These are phyloP conservation scores for Montipora foliosa DNA, from an alignment of 64 coral and sea anemone genomes.

Conservation along the genomic window DNA sequence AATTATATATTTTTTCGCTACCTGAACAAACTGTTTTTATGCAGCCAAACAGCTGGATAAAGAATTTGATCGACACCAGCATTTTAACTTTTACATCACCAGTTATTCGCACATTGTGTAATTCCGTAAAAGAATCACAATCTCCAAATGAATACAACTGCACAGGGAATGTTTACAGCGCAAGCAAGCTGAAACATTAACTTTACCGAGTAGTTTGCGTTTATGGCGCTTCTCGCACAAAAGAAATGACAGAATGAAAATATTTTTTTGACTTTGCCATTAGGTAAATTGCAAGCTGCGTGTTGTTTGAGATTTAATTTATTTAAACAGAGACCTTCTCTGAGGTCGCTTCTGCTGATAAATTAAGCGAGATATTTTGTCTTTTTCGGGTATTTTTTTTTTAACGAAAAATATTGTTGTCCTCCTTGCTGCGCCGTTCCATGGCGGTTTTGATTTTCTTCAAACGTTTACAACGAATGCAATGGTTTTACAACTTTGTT, in stretches of 20 bases:
- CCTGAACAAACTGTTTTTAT: constrained; percentile 58
- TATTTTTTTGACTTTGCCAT: constrained; percentile 31
- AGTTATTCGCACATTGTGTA: constrained; percentile 39
- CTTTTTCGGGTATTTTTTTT: constrained; percentile 1
- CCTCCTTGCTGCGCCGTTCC: no score
- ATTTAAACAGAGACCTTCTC: constrained; percentile 28
- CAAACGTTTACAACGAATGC: neutral
- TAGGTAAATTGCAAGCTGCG: constrained; percentile 36
- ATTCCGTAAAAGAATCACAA: constrained; percentile 38
- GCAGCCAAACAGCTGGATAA: constrained; percentile 28
- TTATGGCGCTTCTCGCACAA: neutral
- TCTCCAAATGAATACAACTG: neutral
- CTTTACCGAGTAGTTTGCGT: neutral
- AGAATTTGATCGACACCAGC: constrained; percentile 36
- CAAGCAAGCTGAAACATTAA: constrained; percentile 19
- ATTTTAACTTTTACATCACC: constrained; percentile 51
- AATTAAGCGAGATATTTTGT: constrained; percentile 7
- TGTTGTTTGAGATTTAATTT: constrained; percentile 31
- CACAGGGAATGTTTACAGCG: neutral
- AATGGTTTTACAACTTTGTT: neutral
- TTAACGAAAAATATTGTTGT: neutral
- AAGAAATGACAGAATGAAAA: neutral
- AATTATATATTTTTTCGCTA: constrained; percentile 60
- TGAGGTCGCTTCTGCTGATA: neutral
- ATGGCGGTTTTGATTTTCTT: neutral